phyloP scores from a whole-genome alignment of 1,140 invertebrate genomes.

The Pseudomyrmex concolor region DNA sequence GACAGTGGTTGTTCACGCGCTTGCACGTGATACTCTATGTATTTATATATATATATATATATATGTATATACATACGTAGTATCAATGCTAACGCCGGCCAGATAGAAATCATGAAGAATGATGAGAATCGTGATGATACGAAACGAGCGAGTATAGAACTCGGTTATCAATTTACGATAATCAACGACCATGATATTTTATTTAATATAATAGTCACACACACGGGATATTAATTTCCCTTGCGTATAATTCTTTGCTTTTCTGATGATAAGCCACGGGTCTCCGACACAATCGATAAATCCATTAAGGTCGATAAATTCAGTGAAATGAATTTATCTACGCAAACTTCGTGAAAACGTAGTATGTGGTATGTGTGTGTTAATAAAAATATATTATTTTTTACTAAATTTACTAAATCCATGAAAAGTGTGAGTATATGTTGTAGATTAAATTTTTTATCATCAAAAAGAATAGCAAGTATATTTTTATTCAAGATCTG shows the following conservation, averaged over 20 bases:
- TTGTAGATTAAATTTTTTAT: background rate
- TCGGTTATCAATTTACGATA: conserved; percentile 33
- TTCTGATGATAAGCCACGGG: background rate
- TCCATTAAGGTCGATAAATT: conserved; percentile 25
- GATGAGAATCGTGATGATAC: background rate
- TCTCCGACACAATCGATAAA: background rate
- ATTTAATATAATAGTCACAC: background rate
- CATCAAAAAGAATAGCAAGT: background rate
- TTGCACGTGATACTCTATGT: conserved; percentile 1
- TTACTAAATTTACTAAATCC: background rate
- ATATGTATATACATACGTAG: background rate
- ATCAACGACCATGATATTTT: background rate
- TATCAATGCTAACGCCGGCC: background rate
- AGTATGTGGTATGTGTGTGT: no score
- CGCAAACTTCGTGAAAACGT: background rate
- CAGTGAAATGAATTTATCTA: background rate
- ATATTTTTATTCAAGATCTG: background rate
- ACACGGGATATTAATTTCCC: conserved; percentile 22
- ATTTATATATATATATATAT: conserved; percentile 3
- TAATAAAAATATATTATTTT: background rate
- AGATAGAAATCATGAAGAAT: conserved; percentile 20
- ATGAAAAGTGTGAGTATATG: no score
- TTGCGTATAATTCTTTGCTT: background rate
- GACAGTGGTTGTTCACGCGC: background rate
- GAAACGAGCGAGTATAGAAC: conserved; percentile 4